phyloP scores from a whole-genome alignment of 2,888 invertebrate genomes.

The Papilio protenor region DNA sequence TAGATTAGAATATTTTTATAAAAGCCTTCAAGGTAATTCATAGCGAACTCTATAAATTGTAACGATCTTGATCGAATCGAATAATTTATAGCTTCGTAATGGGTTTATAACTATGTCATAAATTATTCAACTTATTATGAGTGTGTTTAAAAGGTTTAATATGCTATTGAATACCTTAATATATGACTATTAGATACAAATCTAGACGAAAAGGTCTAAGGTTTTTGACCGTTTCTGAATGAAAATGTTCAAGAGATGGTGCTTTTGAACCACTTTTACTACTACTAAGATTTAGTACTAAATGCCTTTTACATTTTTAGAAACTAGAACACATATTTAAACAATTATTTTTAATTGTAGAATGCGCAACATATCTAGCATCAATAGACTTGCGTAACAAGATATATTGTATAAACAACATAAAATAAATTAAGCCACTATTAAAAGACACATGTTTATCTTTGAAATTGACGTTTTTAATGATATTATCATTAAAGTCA shows the following conservation, averaged over 20 bases:
- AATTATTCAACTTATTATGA: conserved; percentile 13
- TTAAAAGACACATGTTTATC: conserved; percentile 25
- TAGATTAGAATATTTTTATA: conserved; percentile 17
- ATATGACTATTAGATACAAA: background rate
- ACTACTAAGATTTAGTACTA: background rate
- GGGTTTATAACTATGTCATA: conserved; percentile 5
- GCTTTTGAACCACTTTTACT: background rate
- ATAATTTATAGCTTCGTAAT: conserved; percentile 22
- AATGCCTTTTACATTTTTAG: background rate
- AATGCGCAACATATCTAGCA: background rate
- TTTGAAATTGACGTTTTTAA: conserved; percentile 25
- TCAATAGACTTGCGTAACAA: background rate
- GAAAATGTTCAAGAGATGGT: background rate
- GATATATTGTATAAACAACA: background rate
- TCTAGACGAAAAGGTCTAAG: background rate
- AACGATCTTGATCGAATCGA: conserved; percentile 1
- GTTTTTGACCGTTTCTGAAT: background rate
- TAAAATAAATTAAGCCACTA: conserved; percentile 26
- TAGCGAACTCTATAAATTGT: conserved; percentile 8
- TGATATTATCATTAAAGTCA: conserved; percentile 29
- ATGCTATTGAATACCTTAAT: background rate
- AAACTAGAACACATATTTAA: background rate
- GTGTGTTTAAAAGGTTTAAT: conserved; percentile 8
- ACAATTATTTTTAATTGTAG: background rate
- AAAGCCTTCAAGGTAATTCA: background rate